Evolutionary conservation across 2,888 invertebrate genomes (phyloP).

Genomic region (Ophion ellenae): DNA sequence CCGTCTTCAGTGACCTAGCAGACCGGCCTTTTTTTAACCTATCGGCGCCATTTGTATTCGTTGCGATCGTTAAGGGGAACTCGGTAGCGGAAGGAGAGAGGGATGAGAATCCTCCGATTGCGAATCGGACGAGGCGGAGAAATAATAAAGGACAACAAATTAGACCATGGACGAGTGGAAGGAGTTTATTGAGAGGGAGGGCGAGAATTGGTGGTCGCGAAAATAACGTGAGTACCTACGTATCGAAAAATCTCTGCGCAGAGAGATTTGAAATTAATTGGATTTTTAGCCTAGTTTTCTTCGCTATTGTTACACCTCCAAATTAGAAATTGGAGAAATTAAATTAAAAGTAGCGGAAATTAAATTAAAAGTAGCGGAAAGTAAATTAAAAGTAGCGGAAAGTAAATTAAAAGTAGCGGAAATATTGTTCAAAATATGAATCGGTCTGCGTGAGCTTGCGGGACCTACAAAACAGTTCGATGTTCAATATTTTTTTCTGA

Average conservation of each 20-base stretch:
- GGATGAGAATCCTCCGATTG: constrained; percentile 2
- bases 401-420: no score
- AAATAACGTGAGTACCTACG: constrained; percentile 8
- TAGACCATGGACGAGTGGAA: neutral
- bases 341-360: no score
- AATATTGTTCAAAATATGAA: no score
- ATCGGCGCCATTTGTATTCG: constrained; percentile 59
- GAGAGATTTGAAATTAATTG: neutral
- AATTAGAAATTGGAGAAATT: no score
- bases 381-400: no score
- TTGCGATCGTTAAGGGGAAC: constrained; percentile 41
- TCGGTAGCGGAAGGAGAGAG: neutral
- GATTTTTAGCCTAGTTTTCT: neutral
- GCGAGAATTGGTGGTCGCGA: constrained; percentile 13
- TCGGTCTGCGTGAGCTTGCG: no score
- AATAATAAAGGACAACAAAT: constrained; percentile 19
- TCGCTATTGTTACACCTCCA: no score
- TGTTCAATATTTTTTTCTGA: no score
- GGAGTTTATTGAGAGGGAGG: constrained; percentile 6
- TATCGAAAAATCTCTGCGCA: constrained; percentile 13
- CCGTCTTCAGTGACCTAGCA: constrained; percentile 39
- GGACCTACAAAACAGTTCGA: no score
- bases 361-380: no score
- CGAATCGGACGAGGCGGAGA: neutral
- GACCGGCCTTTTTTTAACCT: constrained; percentile 39